Percentiles rank a stretch among this genome's conserved stretches.
Evolutionary conservation across 2,113 vertebrate species (phyloP).

Genomic region (Gymnogyps californianus): DNA sequence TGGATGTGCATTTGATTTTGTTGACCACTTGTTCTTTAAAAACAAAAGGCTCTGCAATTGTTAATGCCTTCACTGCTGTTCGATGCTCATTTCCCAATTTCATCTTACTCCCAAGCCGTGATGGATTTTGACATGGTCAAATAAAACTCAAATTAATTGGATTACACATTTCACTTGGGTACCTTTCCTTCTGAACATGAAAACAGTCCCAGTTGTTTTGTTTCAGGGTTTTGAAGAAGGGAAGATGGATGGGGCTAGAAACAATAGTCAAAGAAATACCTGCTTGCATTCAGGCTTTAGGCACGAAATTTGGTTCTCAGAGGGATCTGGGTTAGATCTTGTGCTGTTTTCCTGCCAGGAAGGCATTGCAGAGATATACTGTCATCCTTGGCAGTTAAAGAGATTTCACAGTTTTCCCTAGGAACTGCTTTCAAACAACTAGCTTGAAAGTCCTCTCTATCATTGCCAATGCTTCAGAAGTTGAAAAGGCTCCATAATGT

Average conservation of each 20-base stretch:
- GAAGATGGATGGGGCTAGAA: not conserved
- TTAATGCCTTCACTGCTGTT: conserved; percentile 1
- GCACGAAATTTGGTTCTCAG: not conserved
- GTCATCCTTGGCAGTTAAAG: not conserved
- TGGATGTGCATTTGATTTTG: not conserved
- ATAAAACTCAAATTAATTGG: conserved; percentile 64
- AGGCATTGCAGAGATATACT: not conserved
- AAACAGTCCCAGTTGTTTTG: conserved; percentile 25
- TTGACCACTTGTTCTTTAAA: not conserved
- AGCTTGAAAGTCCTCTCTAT: not conserved
- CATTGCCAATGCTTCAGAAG: not conserved
- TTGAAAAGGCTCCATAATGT: not conserved
- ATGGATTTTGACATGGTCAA: conserved; percentile 57
- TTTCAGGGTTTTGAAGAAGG: not conserved
- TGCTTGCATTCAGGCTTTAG: not conserved
- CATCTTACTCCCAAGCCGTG: not conserved
- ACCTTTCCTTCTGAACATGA: conserved; percentile 35
- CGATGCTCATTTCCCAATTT: conserved; percentile 17
- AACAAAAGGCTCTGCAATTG: conserved; percentile 2
- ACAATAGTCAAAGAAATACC: not conserved
- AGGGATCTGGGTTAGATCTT: not conserved
- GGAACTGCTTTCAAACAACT: not conserved
- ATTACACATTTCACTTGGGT: conserved; percentile 63
- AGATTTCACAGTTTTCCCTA: not conserved
- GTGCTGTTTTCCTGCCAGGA: not conserved